phyloP scores from a whole-genome alignment of 2,113 vertebrate species.

The Siniperca knerii region DNA sequence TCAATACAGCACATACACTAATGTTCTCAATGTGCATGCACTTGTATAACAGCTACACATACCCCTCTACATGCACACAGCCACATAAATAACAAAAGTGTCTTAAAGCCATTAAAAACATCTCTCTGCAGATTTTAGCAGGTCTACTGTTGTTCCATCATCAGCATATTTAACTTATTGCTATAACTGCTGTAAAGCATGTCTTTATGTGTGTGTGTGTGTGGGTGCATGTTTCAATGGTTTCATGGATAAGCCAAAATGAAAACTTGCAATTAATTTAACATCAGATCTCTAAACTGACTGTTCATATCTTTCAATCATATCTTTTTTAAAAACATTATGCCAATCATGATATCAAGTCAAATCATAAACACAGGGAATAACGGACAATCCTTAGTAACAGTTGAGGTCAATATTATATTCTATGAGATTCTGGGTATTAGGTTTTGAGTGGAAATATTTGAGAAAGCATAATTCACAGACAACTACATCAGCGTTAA shows the following conservation, averaged over 20 bases:
- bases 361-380: background rate
- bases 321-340: background rate
- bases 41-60: background rate
- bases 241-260: background rate
- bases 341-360: background rate
- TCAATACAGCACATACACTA: background rate
- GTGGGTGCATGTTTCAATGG: background rate
- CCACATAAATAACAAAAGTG: background rate
- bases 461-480: background rate
- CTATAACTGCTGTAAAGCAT: background rate
- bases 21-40: background rate
- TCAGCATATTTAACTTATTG: background rate
- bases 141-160: background rate
- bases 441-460: background rate
- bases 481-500: background rate
- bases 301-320: background rate
- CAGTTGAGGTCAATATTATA: background rate
- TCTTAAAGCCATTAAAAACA: background rate
- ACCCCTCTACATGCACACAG: background rate
- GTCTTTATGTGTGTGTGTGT: background rate
- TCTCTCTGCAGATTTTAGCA: slow-evolving; percentile 11
- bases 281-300: background rate
- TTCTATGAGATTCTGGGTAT: background rate
- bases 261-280: background rate
- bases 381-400: background rate